Base-by-base conservation (phyloP, 2,888 invertebrate genomes). In the Callosobruchus maculatus region DNA sequence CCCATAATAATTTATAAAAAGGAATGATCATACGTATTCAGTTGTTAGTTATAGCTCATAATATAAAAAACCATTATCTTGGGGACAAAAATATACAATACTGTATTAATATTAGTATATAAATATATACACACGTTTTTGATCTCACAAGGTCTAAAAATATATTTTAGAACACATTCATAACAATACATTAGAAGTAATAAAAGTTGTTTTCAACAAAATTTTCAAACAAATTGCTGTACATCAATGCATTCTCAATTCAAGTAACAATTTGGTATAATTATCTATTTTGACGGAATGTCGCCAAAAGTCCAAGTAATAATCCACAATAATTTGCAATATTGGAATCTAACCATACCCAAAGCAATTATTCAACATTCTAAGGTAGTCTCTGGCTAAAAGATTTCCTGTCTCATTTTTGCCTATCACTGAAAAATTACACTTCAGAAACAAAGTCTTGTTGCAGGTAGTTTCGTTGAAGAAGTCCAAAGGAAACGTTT, bases 351-450 rank as follows among this genome's bases (percentile, higher is more conserved):
- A 68, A 1, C 79, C 79, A 69, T 79, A 76, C 69, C 75, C 77
- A 69, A 80, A 80, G 72, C 80, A 80, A 22, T 68, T 26, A 73
- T 78, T 80, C 66, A 80, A 73, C 21, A 74, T 71, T 9, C 68
- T 74, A 69, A 78, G 70, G 68, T 76, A 78, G 1, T 70, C 69
- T n/a, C 49, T 69, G 7, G 75, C 20, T 30, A 7, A 49, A 26
- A 78, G 73, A 21, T 21, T 67, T 0, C 76, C 76, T 3, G 75
- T 70, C 2, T 72, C 26, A 67, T 77, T 76, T 13, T 71, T 70
- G 0, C 77, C 78, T 66, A 77, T 77, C 18, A 26, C 26, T 13
- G 69, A 21, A 30, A 75, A 75, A 74, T 76, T 76, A 31, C 76
- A 78, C 49, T 74, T 68, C 67, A 78, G 72, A 74, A 78, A 78